Evolutionary conservation across 2,888 invertebrate genomes (phyloP), one percentile per base, ranked within the genome.

Genomic region (Leptinotarsa peninsularis): DNA sequence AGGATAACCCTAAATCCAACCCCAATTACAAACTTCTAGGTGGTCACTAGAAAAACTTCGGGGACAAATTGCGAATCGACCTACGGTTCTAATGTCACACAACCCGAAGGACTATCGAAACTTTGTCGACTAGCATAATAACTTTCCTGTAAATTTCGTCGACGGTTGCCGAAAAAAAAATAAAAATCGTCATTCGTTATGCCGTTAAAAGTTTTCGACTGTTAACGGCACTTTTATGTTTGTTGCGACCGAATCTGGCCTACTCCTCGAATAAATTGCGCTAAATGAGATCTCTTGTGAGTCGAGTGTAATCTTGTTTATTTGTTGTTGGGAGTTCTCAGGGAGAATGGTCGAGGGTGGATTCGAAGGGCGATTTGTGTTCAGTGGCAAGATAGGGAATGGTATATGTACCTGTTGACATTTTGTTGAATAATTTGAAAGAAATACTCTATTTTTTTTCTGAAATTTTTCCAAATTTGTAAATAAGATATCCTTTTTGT

Each of bases 121-220:
- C 69, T 69, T 69, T 18, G 17, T 52, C 15, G 7, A 63, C 63
- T 43, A n/a, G 33, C 63, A 27, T 60, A 15, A 54, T 33, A 70
- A 70, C 17, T 70, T 70, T 56, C 70, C 43, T 33, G 43, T 13
- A 17, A 33, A 66, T 43, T 17, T 10, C 56, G 18, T 43, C 67
- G 54, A 13, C 60, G 60, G 23, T 13, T 13, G 58, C 43, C 3
- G 33, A 72, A 72, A 72, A 33, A 33, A 72, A 67, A 56, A 43
- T 56, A 33, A 58, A 58, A 58, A 15, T 58, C 58, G 14, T 5
- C 72, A 66, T 67, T 56, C 67, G 58, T 56, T 54, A 58, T 15
- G 21, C 58, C 14, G 23, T 58, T 72, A 18, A 58, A 72, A 72
- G 67, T 72, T 72, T 58, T 58, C 27, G 27, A 72, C 58, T n/a